Evolutionary conservation across 2,888 invertebrate genomes (phyloP).

Genomic region (Drosophila ezoana): DNA sequence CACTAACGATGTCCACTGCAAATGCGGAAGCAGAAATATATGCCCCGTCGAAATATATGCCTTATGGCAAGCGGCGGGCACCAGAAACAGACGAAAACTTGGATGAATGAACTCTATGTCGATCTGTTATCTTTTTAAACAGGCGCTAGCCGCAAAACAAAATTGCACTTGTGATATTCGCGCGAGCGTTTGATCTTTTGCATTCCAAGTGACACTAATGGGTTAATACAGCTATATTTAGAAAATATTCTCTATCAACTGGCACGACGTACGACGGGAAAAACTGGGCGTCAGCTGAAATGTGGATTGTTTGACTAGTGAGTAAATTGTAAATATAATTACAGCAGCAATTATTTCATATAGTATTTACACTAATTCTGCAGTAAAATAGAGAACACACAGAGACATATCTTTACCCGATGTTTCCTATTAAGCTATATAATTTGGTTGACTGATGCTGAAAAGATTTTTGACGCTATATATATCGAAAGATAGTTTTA

Average conservation of each 20-base stretch:
- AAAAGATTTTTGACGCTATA: too few relatives aligned
- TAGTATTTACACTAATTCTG: too few relatives aligned
- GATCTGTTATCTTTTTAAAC: constrained; percentile 8
- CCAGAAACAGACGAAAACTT: constrained; percentile 41
- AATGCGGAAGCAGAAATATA: constrained; percentile 65
- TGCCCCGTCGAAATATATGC: constrained; percentile 7
- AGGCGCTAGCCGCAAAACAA: constrained; percentile 8
- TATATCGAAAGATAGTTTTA: too few relatives aligned
- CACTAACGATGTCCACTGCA: constrained; percentile 47
- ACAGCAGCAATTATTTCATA: too few relatives aligned
- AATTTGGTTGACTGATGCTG: too few relatives aligned
- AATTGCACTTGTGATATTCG: constrained; percentile 30
- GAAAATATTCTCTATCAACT: constrained; percentile 31
- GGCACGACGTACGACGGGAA: constrained; percentile 6
- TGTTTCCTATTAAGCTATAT: too few relatives aligned
- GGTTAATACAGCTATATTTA: constrained; percentile 63
- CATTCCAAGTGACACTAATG: constrained; percentile 64
- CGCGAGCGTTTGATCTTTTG: constrained; percentile 34
- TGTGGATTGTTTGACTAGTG: not conserved
- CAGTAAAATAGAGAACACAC: too few relatives aligned
- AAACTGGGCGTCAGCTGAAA: constrained; percentile 16
- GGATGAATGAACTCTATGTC: constrained; percentile 70
- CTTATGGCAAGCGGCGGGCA: constrained; percentile 18
- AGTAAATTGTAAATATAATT: constrained; percentile 9
- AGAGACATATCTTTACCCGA: too few relatives aligned